Conservation (phyloP, 2,888 invertebrate genomes). For the Caenorhabditis doughertyi region DNA sequence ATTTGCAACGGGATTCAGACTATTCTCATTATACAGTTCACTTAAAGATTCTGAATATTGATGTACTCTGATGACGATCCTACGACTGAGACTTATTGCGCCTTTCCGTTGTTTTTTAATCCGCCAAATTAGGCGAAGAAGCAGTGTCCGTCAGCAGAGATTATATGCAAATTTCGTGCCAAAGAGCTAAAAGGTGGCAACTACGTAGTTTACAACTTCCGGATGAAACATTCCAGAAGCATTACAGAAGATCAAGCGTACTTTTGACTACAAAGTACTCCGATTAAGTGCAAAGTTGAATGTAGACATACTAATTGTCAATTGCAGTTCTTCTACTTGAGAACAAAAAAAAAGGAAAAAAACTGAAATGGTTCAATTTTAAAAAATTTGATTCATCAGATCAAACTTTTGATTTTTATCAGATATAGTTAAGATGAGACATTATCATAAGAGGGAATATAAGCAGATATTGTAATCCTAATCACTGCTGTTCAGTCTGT, state of each 20-base stretch:
- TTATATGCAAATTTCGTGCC: slow-evolving; percentile 34
- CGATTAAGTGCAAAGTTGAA: background rate
- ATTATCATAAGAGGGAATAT: too few species aligned
- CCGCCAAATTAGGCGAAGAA: slow-evolving; percentile 27
- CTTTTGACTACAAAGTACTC: slow-evolving; percentile 17
- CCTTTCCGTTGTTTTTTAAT: slow-evolving; percentile 42
- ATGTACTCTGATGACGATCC: slow-evolving; percentile 15
- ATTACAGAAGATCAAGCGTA: slow-evolving; percentile 30
- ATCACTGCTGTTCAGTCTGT: too few species aligned
- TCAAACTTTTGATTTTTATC: too few species aligned
- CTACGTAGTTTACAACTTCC: slow-evolving; percentile 51
- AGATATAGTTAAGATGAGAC: too few species aligned
- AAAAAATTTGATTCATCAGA: too few species aligned
- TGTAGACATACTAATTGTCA: background rate
- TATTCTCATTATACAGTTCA: background rate
- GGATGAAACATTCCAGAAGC: slow-evolving; percentile 25
- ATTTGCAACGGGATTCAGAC: background rate
- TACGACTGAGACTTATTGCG: slow-evolving; percentile 19
- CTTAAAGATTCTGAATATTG: background rate
- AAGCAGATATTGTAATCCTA: too few species aligned
- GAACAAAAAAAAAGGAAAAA: too few species aligned
- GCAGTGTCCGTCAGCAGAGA: background rate
- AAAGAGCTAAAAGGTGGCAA: slow-evolving; percentile 23
- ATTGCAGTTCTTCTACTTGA: background rate
- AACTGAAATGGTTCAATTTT: background rate